phyloP scores from a whole-genome alignment of 2,113 vertebrate species.

The Thomomys bottae region DNA sequence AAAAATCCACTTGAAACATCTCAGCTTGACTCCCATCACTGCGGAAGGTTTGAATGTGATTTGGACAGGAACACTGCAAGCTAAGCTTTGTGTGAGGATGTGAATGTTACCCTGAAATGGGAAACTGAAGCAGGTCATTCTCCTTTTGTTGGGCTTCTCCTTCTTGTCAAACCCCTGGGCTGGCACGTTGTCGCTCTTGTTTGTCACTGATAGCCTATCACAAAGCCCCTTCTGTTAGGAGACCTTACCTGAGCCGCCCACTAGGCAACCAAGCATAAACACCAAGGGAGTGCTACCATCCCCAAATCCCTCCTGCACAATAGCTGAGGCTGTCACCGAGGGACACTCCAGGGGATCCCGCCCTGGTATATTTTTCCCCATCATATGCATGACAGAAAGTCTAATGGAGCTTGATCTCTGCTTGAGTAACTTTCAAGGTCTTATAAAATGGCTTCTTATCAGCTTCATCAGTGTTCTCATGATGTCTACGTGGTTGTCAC shows the following conservation, averaged over 20 bases:
- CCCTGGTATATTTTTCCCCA: slow-evolving; percentile 87
- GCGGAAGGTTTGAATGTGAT: slow-evolving; percentile 54
- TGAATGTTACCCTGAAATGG: slow-evolving; percentile 82
- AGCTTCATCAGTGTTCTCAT: slow-evolving; percentile 86
- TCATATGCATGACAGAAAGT: slow-evolving; percentile 94
- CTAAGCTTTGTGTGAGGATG: slow-evolving; percentile 78
- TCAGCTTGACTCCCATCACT: slow-evolving; percentile 24
- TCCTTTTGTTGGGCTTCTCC: slow-evolving; percentile 85
- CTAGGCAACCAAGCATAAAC: slow-evolving; percentile 87
- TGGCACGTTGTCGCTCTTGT: slow-evolving; percentile 80
- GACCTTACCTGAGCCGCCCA: slow-evolving; percentile 78
- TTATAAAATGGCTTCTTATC: slow-evolving; percentile 87
- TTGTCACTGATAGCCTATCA: slow-evolving; percentile 91
- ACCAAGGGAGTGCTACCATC: slow-evolving; percentile 79
- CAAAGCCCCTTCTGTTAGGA: slow-evolving; percentile 95
- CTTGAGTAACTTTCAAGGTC: slow-evolving; percentile 90
- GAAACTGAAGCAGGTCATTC: slow-evolving; percentile 83
- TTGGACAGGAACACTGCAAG: slow-evolving; percentile 58
- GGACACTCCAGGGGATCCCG: slow-evolving; percentile 89
- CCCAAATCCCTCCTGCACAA: slow-evolving; percentile 85
- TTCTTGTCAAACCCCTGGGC: slow-evolving; percentile 86
- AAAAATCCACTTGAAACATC: slow-evolving; percentile 64
- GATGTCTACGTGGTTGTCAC: slow-evolving; percentile 88
- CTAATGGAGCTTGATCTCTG: slow-evolving; percentile 94
- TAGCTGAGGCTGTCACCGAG: slow-evolving; percentile 88